Percentiles rank a stretch among this genome's conserved stretches.
These are phyloP conservation scores for Mesochorus sp. DNA, from an alignment of 2,888 invertebrate species.

Conservation along the genomic window DNA sequence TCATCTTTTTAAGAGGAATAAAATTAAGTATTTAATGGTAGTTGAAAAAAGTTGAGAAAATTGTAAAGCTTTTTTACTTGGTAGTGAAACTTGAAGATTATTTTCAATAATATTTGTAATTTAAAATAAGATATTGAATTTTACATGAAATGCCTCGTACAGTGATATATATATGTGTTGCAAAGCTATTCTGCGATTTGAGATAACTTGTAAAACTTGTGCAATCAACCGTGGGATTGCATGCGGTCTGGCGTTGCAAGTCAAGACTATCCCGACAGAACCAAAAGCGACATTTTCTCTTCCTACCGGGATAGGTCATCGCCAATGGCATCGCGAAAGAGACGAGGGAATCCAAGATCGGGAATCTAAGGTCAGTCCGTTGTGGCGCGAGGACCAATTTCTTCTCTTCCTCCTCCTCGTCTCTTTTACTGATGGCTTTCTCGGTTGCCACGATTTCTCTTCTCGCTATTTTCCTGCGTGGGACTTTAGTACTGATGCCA, in stretches of 20 bases:
- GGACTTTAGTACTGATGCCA: neutral
- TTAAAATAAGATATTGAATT: too few species aligned
- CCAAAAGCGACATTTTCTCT: constrained; percentile 6
- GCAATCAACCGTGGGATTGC: constrained; percentile 74
- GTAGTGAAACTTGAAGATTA: too few species aligned
- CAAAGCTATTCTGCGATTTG: constrained; percentile 59
- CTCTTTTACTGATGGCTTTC: neutral
- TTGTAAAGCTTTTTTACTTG: too few species aligned
- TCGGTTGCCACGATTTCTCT: neutral
- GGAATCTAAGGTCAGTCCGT: constrained; percentile 43
- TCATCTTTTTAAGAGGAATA: too few species aligned
- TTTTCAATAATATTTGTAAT: too few species aligned
- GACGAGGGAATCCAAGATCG: too few species aligned
- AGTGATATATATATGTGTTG: neutral
- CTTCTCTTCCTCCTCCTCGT: neutral
- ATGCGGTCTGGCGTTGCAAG: constrained; percentile 57
- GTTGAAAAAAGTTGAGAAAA: too few species aligned
- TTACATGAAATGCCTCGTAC: too few species aligned
- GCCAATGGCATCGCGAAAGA: constrained; percentile 16
- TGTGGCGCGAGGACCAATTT: neutral
- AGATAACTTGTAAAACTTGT: constrained; percentile 75
- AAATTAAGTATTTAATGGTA: too few species aligned
- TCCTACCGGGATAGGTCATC: constrained; percentile 20
- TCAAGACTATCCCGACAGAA: constrained; percentile 34
- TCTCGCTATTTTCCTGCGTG: neutral